phyloP scores from a whole-genome alignment of 2,888 invertebrate species.

The Coleophora deauratella region DNA sequence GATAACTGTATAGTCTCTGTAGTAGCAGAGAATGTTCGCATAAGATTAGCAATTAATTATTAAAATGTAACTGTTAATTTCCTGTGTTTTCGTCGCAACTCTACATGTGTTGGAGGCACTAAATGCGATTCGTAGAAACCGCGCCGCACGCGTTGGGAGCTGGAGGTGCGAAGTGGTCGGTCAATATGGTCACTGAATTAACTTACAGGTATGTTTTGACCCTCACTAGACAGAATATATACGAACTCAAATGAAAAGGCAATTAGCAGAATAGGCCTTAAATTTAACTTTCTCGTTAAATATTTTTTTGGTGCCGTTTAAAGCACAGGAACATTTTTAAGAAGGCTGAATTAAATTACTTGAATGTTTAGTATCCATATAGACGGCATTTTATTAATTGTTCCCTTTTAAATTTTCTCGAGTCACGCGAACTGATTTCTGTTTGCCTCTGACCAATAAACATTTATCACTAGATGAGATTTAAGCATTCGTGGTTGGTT shows the following conservation, averaged over 20 bases:
- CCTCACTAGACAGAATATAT: conserved; percentile 10
- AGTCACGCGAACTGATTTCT: too few species aligned
- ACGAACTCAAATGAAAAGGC: too few species aligned
- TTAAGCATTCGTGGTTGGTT: too few species aligned
- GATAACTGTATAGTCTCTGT: too few species aligned
- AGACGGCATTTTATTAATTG: conserved; percentile 26
- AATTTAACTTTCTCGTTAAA: too few species aligned
- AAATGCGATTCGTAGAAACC: conserved; percentile 50
- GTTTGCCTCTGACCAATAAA: too few species aligned
- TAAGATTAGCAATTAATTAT: too few species aligned
- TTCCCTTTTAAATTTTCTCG: conserved; percentile 18
- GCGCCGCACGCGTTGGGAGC: conserved; percentile 41
- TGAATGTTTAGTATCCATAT: conserved; percentile 33
- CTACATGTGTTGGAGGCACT: conserved; percentile 37
- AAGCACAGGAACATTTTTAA: conserved; percentile 25
- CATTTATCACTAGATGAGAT: too few species aligned
- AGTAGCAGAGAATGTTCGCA: too few species aligned
- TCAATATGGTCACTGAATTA: conserved; percentile 38
- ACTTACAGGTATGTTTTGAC: too few species aligned
- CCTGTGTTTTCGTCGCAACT: conserved; percentile 5
- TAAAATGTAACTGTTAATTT: not conserved
- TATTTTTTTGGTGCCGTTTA: too few species aligned
- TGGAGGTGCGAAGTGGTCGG: conserved; percentile 63
- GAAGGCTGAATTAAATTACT: conserved; percentile 44
- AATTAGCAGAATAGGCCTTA: too few species aligned